These are phyloP conservation scores for Prosopocoilus inquinatus DNA, from an alignment of 2,888 invertebrate species.

Conservation along the genomic window DNA sequence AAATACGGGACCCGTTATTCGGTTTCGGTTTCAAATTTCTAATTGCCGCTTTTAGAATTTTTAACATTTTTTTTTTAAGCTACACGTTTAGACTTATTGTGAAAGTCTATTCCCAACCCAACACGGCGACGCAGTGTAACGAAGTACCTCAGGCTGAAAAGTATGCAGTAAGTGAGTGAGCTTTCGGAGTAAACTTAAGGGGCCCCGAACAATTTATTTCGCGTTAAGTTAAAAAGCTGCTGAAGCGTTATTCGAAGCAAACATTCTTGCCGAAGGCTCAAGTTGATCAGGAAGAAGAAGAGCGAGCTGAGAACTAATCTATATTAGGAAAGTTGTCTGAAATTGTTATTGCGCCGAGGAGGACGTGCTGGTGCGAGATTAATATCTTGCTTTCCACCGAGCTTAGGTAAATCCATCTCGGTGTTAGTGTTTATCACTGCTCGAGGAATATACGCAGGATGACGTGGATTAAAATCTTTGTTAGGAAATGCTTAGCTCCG, in stretches of 20 bases:
- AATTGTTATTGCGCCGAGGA: conserved; percentile 28
- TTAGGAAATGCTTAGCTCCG: too few species aligned
- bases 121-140: too few species aligned
- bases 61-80: too few species aligned
- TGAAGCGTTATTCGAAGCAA: conserved; percentile 22
- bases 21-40: too few species aligned
- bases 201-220: conserved; percentile 16
- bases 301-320: conserved; percentile 27
- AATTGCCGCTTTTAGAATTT: too few species aligned
- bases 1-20: too few species aligned
- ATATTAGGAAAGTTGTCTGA: conserved; percentile 30
- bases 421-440: background rate
- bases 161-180: background rate
- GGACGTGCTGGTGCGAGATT: conserved; percentile 26
- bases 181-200: background rate
- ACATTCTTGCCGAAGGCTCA: conserved; percentile 22
- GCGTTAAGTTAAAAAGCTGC: conserved; percentile 23
- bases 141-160: too few species aligned
- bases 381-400: conserved; percentile 26
- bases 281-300: conserved; percentile 22
- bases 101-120: too few species aligned
- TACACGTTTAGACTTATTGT: too few species aligned
- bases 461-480: background rate
- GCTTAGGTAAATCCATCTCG: conserved; percentile 3
- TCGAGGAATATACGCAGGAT: background rate